Evolutionary conservation across 2,888 invertebrate genomes (phyloP), one percentile per base, ranked within the genome.

Genomic region (Papilio gigon): DNA sequence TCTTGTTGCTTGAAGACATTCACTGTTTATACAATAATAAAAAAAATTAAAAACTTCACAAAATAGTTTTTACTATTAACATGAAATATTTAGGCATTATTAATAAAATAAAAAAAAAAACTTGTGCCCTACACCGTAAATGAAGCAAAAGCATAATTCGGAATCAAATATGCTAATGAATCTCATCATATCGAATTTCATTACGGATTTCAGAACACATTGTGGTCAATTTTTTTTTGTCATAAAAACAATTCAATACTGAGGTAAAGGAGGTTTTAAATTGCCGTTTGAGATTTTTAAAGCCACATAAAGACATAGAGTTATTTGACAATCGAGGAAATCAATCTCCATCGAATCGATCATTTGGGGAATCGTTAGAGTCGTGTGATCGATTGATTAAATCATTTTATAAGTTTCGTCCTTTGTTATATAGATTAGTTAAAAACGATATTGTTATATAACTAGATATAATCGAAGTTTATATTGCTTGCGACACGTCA

Each of bases 121-220:
- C 59, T 64, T 64, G 64, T 53, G 64, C 47, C 50, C 60, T 50
- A 50, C 40, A 50, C 50, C 47, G 25, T 37, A 33, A 17, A 35
- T 30, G 50, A 64, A 60, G 37, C 40, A 22, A 60, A 62, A 63
- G 20, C 14, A 42, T 50, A 59, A 65, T 59, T 65, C 40, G 50
- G 59, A 60, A 59, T 58, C 1, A 42, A 65, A 62, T 37, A 27
- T 44, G 12, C 42, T 40, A 40, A 67, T 59, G 20, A 69, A 68
- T 70, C 63, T 71, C 42, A 71, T 40, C 58, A 58, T 14, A 63
- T 40, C 4, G 47, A 58, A 27, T 53, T 20, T 63, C n/a, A 25
- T 50, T n/a, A 59, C 59, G 70, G 73, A 71, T 70, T 75, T 77
- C 80, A 80, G 84, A 89, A 88, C 86, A 86, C 85, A 81, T 84